Conservation (phyloP, 2,113 vertebrate genomes). For the Zosterops hypoxanthus region DNA sequence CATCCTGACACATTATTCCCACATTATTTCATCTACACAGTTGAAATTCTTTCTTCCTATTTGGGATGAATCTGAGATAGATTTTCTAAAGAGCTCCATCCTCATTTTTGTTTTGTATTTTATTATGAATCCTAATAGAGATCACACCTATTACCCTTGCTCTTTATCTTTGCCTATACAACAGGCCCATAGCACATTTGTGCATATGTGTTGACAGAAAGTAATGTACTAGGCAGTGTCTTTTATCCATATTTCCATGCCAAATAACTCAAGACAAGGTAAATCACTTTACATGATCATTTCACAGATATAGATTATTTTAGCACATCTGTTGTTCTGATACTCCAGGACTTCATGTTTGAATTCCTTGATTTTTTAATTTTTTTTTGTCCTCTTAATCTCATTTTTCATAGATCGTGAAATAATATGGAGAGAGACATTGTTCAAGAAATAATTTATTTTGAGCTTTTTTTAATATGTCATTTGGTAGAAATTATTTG, state of each 20-base stretch:
- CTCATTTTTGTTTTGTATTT: neutral
- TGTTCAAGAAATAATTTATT: neutral
- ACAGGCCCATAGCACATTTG: too few species aligned
- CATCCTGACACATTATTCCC: neutral
- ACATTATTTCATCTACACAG: fast-evolving
- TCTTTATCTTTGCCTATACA: neutral
- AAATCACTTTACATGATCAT: neutral
- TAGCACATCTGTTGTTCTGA: neutral
- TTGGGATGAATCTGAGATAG: neutral
- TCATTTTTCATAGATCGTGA: neutral
- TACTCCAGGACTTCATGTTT: neutral
- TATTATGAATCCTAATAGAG: neutral
- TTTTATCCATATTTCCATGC: neutral
- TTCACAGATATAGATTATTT: neutral
- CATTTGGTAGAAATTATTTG: neutral
- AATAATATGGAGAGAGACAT: neutral
- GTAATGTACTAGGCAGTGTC: neutral
- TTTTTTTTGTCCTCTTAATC: fast-evolving
- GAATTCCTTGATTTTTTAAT: neutral
- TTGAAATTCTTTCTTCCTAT: neutral
- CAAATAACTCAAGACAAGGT: neutral
- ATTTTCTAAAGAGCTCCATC: neutral
- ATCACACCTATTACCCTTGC: neutral
- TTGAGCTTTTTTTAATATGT: fast-evolving
- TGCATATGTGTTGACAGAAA: neutral